These are phyloP conservation scores for Alligator sinensis DNA, from an alignment of 2,113 vertebrate genomes.

Conservation along the genomic window DNA sequence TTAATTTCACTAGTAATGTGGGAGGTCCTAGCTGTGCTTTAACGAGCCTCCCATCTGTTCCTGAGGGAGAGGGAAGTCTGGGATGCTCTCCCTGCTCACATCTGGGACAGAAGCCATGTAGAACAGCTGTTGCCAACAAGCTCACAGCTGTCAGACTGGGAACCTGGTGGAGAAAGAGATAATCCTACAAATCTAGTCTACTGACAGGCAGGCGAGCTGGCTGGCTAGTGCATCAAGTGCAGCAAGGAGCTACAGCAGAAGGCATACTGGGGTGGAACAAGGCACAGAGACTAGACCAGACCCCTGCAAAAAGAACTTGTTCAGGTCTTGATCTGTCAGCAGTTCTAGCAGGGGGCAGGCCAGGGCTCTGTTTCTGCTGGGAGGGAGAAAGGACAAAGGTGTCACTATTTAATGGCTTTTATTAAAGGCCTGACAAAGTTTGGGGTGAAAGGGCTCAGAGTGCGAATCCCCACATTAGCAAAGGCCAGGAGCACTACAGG, in stretches of 20 bases:
- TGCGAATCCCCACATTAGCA: neutral
- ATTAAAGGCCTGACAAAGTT: neutral
- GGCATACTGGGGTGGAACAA: too few species aligned
- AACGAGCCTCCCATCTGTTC: neutral
- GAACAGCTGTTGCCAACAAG: conserved; percentile 22
- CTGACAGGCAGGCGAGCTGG: neutral
- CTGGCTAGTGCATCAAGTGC: too few species aligned
- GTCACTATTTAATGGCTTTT: neutral
- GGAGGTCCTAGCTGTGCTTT: neutral
- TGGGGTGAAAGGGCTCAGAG: neutral
- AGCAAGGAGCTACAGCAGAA: neutral
- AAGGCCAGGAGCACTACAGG: neutral
- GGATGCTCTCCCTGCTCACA: neutral
- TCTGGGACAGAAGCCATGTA: conserved; percentile 8
- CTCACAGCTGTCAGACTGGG: neutral
- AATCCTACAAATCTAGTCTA: neutral
- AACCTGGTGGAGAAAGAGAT: neutral
- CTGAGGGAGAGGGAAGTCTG: neutral
- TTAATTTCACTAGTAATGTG: neutral
- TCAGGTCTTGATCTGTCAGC: neutral
- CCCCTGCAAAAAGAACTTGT: neutral
- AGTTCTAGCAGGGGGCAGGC: neutral
- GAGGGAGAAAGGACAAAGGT: neutral
- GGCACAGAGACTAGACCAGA: too few species aligned
- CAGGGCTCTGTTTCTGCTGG: neutral